phyloP scores from a whole-genome alignment of 2,113 vertebrate species.

The Uria aalge region DNA sequence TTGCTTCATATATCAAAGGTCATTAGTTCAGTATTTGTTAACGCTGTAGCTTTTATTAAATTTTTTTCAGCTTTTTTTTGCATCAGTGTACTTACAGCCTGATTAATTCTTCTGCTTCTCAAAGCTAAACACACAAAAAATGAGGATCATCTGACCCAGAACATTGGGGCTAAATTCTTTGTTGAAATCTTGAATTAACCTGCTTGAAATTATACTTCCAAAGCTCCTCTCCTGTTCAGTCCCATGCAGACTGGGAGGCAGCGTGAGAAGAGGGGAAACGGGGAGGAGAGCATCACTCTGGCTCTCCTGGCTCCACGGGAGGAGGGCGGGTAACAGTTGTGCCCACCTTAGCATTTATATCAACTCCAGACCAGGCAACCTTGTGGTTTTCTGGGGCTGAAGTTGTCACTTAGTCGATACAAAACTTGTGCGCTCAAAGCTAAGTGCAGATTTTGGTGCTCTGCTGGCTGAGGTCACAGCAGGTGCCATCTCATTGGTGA shows the following conservation, averaged over 20 bases:
- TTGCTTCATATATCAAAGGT: slow-evolving; percentile 57
- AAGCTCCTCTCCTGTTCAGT: not conserved
- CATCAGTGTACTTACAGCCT: not conserved
- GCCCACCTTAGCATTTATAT: not conserved
- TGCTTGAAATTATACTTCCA: not conserved
- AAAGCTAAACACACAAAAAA: not conserved
- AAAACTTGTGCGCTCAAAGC: not conserved
- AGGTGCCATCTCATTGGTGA: not conserved
- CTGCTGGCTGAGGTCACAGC: not conserved
- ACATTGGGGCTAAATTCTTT: not conserved
- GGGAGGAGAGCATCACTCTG: not conserved
- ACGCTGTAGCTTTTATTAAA: slow-evolving; percentile 23
- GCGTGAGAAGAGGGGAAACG: not conserved
- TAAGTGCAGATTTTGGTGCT: fast-evolving
- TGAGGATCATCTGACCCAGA: not conserved
- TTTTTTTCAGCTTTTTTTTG: not conserved
- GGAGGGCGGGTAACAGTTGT: fast-evolving
- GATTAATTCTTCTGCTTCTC: slow-evolving; percentile 26
- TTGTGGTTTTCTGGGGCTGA: not conserved
- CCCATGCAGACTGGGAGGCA: not conserved
- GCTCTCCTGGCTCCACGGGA: fast-evolving
- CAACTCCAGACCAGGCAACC: not conserved
- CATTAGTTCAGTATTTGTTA: slow-evolving; percentile 53
- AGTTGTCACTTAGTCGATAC: no score
- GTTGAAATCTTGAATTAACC: not conserved